These are phyloP conservation scores for Sinocyclocheilus anshuiensis DNA, from an alignment of 2,113 vertebrate species.

Conservation along the genomic window DNA sequence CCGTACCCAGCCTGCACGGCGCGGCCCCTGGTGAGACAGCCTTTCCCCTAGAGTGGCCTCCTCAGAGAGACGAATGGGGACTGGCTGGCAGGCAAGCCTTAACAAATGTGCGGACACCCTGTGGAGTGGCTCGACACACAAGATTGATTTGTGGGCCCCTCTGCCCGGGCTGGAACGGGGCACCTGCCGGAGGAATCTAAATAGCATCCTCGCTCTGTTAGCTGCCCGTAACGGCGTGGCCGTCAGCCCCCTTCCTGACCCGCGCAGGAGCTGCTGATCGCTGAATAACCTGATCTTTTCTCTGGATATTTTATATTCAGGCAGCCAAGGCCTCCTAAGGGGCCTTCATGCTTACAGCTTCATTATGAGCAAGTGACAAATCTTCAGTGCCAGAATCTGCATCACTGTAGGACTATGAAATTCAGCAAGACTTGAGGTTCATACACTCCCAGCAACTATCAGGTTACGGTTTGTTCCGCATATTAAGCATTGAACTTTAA, in stretches of 20 bases:
- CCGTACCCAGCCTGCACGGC: slow-evolving; percentile 56
- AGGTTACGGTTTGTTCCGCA: not conserved
- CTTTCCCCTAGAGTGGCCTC: slow-evolving; percentile 43
- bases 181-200: slow-evolving; percentile 78
- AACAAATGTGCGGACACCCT: slow-evolving; percentile 77
- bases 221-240: slow-evolving; percentile 18
- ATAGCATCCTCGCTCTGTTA: slow-evolving; percentile 46
- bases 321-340: slow-evolving; percentile 29
- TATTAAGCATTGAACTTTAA: not conserved
- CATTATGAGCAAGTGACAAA: slow-evolving; percentile 41
- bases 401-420: not conserved
- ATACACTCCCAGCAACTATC: not conserved
- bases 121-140: slow-evolving; percentile 72
- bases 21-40: slow-evolving; percentile 22
- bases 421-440: not conserved
- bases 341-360: slow-evolving; percentile 48
- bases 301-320: slow-evolving; percentile 37
- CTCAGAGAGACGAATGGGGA: slow-evolving; percentile 67
- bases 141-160: slow-evolving; percentile 76
- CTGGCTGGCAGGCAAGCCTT: slow-evolving; percentile 65
- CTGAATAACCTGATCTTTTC: slow-evolving; percentile 50
- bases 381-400: slow-evolving; percentile 37
- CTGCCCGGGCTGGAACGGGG: slow-evolving; percentile 69
- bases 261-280: slow-evolving; percentile 30
- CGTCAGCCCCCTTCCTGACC: slow-evolving; percentile 41